Conservation (phyloP, 2,797 vertebrate genomes). For the Valencia hispanica region DNA sequence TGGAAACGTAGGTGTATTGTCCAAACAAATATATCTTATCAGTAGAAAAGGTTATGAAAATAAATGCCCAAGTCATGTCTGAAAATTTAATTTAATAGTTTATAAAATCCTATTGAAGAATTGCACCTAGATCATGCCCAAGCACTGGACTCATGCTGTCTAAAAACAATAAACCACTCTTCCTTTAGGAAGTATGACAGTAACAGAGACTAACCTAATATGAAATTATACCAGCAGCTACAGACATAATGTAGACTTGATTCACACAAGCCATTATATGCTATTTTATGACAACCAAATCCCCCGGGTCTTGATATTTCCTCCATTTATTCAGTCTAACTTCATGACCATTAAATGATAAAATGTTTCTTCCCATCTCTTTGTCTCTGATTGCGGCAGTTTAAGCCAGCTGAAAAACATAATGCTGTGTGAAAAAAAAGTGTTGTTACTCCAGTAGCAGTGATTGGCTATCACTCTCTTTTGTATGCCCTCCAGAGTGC, state of each 20-base stretch:
- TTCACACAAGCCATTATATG: background rate
- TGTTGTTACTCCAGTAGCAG: background rate
- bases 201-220: background rate
- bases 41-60: background rate
- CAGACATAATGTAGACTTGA: background rate
- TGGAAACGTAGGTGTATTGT: background rate
- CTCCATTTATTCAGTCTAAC: background rate
- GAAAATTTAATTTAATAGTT: background rate
- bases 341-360: background rate
- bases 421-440: background rate
- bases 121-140: background rate
- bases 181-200: background rate
- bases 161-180: background rate
- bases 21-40: background rate
- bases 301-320: background rate
- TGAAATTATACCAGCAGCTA: background rate
- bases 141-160: background rate
- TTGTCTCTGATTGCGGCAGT: background rate
- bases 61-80: background rate
- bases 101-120: background rate
- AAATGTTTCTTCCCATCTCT: background rate
- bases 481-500: background rate
- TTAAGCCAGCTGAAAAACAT: background rate
- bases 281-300: background rate
- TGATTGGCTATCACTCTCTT: background rate